Percentiles rank a stretch among this genome's conserved stretches.
Conservation (phyloP, 2,113 vertebrate genomes). For the Sclerurus mexicanus region DNA sequence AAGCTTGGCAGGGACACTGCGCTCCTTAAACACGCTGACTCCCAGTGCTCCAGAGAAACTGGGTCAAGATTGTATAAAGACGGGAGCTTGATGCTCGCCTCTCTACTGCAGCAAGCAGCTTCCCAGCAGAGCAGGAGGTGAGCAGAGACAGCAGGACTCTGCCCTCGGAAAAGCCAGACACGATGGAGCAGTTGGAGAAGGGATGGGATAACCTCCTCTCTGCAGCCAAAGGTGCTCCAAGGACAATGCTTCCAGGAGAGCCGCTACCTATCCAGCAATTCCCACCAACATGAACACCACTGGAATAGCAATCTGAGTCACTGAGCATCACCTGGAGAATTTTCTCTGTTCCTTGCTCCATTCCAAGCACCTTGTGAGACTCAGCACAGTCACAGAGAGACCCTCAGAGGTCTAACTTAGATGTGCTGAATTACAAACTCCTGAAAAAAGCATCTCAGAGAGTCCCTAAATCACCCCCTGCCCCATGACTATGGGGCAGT, state of each 20-base stretch:
- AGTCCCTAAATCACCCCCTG: not conserved
- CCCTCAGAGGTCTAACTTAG: not conserved
- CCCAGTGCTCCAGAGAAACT: not conserved
- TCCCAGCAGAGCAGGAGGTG: not conserved
- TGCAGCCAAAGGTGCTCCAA: not conserved
- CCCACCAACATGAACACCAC: not conserved
- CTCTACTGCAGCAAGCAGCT: not conserved
- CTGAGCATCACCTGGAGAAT: not conserved
- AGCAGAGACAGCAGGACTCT: not conserved
- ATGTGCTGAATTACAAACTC: not conserved
- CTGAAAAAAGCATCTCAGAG: not conserved
- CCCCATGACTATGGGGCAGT: not conserved
- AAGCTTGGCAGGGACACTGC: not conserved
- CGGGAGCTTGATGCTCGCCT: not conserved
- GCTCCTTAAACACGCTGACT: not conserved
- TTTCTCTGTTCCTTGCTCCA: not conserved
- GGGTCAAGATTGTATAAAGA: not conserved
- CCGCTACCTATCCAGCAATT: not conserved
- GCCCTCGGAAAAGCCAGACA: rapidly evolving
- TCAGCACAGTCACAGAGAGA: not conserved
- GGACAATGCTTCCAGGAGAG: not conserved
- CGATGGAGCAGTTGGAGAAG: rapidly evolving
- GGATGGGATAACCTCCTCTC: not conserved
- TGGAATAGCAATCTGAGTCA: not conserved
- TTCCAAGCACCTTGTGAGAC: not conserved